Evolutionary conservation across 2,797 vertebrate species (phyloP).

Genomic region (Enteromius fasciolatus): DNA sequence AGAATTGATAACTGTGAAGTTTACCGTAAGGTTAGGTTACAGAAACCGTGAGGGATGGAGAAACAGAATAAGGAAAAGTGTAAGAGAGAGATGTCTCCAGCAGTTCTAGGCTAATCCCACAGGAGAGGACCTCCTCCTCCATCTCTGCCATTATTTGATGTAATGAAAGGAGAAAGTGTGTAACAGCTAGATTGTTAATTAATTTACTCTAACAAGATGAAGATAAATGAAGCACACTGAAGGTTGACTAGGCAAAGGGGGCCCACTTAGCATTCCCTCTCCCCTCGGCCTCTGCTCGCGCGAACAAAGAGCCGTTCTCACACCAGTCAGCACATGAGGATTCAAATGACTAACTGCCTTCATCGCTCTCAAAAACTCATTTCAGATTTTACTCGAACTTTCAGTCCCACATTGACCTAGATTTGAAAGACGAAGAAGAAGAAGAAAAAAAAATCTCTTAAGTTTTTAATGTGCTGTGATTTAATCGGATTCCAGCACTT

Average conservation of each 20-base stretch:
- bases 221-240: slow-evolving; percentile 97
- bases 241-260: slow-evolving; percentile 87
- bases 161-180: slow-evolving; percentile 99
- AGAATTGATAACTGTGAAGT: slow-evolving; percentile 16
- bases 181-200: slow-evolving; percentile 98
- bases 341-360: slow-evolving; percentile 44
- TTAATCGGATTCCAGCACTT: slow-evolving; percentile 65
- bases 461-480: slow-evolving; percentile 60
- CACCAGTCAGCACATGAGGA: slow-evolving; percentile 61
- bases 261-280: slow-evolving; percentile 88
- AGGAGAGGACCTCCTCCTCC: slow-evolving; percentile 80
- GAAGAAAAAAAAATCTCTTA: slow-evolving; percentile 27
- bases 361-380: slow-evolving; percentile 34
- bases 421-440: not conserved
- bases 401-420: slow-evolving; percentile 14
- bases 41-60: slow-evolving; percentile 49
- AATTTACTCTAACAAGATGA: slow-evolving; percentile 99
- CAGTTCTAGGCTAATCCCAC: slow-evolving; percentile 74
- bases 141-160: slow-evolving; percentile 94
- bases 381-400: slow-evolving; percentile 30
- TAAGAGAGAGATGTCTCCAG: slow-evolving; percentile 69
- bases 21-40: not conserved
- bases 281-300: slow-evolving; percentile 67
- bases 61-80: slow-evolving; percentile 50
- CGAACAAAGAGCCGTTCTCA: slow-evolving; percentile 71